phyloP scores from a whole-genome alignment of 2,797 vertebrate species.

The Thalassophryne amazonica region DNA sequence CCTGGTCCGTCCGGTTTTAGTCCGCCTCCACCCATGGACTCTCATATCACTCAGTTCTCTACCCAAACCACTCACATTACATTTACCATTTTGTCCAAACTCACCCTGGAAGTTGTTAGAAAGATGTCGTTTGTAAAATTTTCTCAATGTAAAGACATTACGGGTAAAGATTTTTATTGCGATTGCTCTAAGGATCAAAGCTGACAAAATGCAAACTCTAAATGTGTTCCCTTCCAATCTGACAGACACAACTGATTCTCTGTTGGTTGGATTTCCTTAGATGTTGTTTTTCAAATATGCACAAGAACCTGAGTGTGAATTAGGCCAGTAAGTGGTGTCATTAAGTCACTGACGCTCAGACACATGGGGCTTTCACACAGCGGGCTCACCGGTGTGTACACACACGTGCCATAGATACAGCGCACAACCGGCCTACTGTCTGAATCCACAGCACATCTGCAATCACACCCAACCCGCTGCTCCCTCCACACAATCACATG shows the following conservation, averaged over 20 bases:
- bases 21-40: constrained; percentile 19
- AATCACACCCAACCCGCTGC: constrained; percentile 17
- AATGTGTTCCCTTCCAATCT: constrained; percentile 31
- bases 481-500: constrained; percentile 28
- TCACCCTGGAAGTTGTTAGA: constrained; percentile 16
- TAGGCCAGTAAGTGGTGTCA: constrained; percentile 74
- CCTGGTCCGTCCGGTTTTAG: constrained; percentile 56
- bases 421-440: constrained; percentile 72
- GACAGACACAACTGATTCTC: constrained; percentile 66
- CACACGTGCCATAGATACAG: constrained; percentile 70
- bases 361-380: constrained; percentile 71
- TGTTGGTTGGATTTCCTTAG: constrained; percentile 64
- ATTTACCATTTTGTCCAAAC: constrained; percentile 39
- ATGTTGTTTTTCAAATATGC: constrained; percentile 60
- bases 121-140: constrained; percentile 25
- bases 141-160: constrained; percentile 36
- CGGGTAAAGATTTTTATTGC: too few relatives aligned
- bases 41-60: constrained; percentile 6
- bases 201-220: constrained; percentile 26
- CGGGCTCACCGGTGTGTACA: constrained; percentile 44
- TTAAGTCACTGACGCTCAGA: constrained; percentile 70
- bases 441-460: constrained; percentile 32
- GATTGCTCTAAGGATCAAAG: constrained; percentile 60
- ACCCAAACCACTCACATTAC: constrained; percentile 9
- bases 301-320: constrained; percentile 74